Evolutionary conservation across 2,797 vertebrate genomes (phyloP).

Genomic region (Karalla daura): DNA sequence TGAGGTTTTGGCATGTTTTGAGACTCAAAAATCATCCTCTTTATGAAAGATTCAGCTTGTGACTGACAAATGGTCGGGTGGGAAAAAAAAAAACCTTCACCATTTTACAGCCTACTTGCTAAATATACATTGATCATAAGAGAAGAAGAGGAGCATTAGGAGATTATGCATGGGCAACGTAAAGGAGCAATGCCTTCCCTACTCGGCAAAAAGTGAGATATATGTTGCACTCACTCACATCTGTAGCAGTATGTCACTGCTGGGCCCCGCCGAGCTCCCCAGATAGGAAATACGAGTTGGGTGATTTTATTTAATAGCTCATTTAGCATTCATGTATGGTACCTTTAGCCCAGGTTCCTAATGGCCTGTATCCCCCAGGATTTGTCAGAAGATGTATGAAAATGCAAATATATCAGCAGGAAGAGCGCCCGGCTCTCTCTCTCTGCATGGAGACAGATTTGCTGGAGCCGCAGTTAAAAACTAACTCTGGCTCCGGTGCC

Average conservation of each 20-base stretch:
- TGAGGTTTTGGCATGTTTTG: neutral
- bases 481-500: slow-evolving; percentile 34
- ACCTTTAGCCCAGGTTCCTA: slow-evolving; percentile 73
- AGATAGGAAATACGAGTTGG: slow-evolving; percentile 66
- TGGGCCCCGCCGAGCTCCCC: slow-evolving; percentile 40
- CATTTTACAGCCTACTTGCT: neutral
- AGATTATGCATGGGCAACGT: slow-evolving; percentile 8
- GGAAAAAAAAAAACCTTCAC: neutral
- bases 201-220: slow-evolving; percentile 40
- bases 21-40: neutral
- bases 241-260: slow-evolving; percentile 56
- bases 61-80: neutral
- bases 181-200: slow-evolving; percentile 1
- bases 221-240: slow-evolving; percentile 53
- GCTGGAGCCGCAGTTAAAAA: slow-evolving; percentile 41
- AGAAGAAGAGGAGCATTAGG: neutral
- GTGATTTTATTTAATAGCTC: slow-evolving; percentile 80
- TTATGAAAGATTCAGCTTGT: neutral
- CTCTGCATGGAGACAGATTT: slow-evolving; percentile 39
- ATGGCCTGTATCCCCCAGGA: slow-evolving; percentile 68
- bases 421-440: slow-evolving; percentile 51
- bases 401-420: slow-evolving; percentile 73
- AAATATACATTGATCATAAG: slow-evolving; percentile 7
- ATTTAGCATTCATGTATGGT: slow-evolving; percentile 78
- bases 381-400: slow-evolving; percentile 77